These are phyloP conservation scores for Tolmerus cingulatus DNA, from an alignment of 2,888 invertebrate genomes.

Conservation along the genomic window DNA sequence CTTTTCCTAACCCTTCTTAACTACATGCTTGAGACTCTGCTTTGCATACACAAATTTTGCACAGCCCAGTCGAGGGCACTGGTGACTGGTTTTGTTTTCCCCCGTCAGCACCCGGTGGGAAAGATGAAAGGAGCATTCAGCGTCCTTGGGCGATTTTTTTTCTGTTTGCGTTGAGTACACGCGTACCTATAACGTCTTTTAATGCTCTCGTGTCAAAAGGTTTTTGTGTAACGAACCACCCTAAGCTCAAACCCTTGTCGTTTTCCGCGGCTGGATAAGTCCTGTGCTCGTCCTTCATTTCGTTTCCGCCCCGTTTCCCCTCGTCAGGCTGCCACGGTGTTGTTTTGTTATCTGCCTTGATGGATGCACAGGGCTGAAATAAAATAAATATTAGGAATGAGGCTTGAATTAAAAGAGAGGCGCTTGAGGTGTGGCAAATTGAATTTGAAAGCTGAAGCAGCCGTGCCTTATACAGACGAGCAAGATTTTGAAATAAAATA, in stretches of 20 bases:
- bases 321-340: not conserved
- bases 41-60: not conserved
- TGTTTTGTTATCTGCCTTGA: slow-evolving; percentile 17
- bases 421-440: not conserved
- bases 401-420: not conserved
- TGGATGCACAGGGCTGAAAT: not conserved
- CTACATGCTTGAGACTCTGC: not conserved
- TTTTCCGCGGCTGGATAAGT: not conserved
- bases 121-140: not conserved
- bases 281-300: slow-evolving; percentile 18
- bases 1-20: not conserved
- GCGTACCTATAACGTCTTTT: not conserved
- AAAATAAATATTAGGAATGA: not conserved
- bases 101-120: not conserved
- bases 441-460: not conserved
- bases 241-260: not conserved
- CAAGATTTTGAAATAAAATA: not conserved
- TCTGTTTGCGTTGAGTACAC: not conserved
- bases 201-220: not conserved
- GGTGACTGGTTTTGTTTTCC: not conserved
- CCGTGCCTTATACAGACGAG: not conserved
- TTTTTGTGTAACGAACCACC: slow-evolving; percentile 17
- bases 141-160: not conserved
- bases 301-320: not conserved
- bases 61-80: not conserved